Percentiles rank a stretch among this genome's conserved stretches.
These are phyloP conservation scores for Noctua janthe DNA, from an alignment of 2,888 invertebrate genomes.

Conservation along the genomic window DNA sequence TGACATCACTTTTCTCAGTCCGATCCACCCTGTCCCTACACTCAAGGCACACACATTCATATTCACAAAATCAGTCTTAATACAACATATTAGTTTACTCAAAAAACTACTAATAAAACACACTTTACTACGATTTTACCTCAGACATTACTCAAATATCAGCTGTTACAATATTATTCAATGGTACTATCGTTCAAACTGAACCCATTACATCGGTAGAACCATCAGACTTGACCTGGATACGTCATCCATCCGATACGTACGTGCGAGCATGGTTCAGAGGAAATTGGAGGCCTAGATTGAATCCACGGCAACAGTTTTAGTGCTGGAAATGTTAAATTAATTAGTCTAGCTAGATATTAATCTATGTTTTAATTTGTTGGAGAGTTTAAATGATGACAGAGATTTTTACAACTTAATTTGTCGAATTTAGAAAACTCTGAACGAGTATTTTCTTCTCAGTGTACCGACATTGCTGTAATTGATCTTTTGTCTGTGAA, in stretches of 20 bases:
- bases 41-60: too few species aligned
- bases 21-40: too few species aligned
- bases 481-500: not conserved
- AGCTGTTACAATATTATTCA: not conserved
- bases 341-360: constrained; percentile 4
- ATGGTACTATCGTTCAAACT: not conserved
- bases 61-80: too few species aligned
- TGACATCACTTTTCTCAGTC: too few species aligned
- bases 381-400: too few species aligned
- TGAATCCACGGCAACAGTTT: constrained; percentile 45
- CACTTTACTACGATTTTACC: not conserved
- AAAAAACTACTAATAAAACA: not conserved
- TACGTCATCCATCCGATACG: constrained; percentile 53
- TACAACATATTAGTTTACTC: not conserved
- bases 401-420: not conserved
- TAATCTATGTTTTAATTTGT: constrained; percentile 26
- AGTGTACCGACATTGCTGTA: not conserved
- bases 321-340: constrained; percentile 28
- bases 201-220: constrained; percentile 8
- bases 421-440: not conserved
- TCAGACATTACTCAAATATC: not conserved
- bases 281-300: constrained; percentile 63
- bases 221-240: constrained; percentile 53
- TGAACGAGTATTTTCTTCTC: not conserved
- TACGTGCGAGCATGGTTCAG: constrained; percentile 21